A percentile compares a stretch with the other conserved stretches of the same genome.
phyloP scores from a whole-genome alignment of 2,113 vertebrate species.

The Pipra filicauda region DNA sequence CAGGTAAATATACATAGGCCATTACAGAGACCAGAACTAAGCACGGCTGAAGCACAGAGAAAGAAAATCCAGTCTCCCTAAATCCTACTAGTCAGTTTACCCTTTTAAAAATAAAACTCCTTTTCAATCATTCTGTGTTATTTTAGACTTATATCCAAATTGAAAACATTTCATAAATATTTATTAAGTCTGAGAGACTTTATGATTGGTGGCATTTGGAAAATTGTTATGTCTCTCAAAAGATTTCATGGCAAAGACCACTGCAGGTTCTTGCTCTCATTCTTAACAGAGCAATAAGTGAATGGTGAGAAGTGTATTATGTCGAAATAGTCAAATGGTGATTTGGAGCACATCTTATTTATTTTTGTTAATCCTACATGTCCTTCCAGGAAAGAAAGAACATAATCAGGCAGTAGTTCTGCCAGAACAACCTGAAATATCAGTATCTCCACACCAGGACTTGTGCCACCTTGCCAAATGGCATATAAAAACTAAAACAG shows the following conservation, averaged over 20 bases:
- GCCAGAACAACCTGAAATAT: background rate
- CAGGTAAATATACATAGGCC: background rate
- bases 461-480: background rate
- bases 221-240: background rate
- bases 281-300: background rate
- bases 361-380: background rate
- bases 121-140: background rate
- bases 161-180: background rate
- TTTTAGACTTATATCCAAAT: background rate
- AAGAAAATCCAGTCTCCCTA: background rate
- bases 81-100: background rate
- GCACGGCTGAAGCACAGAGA: background rate
- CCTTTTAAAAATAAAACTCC: background rate
- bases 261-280: background rate
- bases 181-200: background rate
- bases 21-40: background rate
- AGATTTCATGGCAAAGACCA: background rate
- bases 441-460: background rate
- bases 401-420: background rate
- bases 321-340: background rate
- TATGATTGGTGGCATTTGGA: background rate
- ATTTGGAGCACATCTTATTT: background rate
- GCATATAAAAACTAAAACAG: background rate
- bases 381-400: background rate
- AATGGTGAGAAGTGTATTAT: background rate